Base-by-base conservation (phyloP, 2,113 vertebrate genomes). In the Melanerpes aurifrons region DNA sequence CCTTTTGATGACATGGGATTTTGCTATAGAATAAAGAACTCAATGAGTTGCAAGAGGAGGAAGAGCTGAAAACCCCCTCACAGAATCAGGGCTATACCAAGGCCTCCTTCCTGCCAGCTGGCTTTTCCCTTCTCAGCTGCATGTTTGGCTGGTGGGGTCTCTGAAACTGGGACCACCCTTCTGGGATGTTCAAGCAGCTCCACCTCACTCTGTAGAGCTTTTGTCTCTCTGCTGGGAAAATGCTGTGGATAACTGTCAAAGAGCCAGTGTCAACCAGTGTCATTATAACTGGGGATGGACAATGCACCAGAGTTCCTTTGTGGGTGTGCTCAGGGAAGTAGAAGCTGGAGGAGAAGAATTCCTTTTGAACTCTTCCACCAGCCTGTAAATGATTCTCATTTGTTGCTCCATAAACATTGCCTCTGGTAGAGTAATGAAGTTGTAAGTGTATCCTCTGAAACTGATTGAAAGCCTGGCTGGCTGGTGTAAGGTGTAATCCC, bases 401-500 rank as follows among this genome's bases (percentile, higher is more conserved):
- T 50, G 32, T 24, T 78, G 61, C 31, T 53, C 4, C 0, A 0
- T 68, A 26, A 77, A 61, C 1, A 5, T 7, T 18, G 32, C 15
- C 61, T 85, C 47, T 85, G 92, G 8, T 43, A 48, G 75, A 26
- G 26, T 91, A 87, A 82, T 93, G 81, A 89, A 87, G 64, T 37
- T 74, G 29, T 70, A 67, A 87, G 59, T 13, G 4, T 68, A 53
- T 96, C 84, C 89, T 86, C 48, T 48, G 66, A 77, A 91, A 53
- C 9, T 54, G 89, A 86, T 77, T 61, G 91, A 45, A 85, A 77
- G 53, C 24, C 47, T 87, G 12, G 64, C 67, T 91, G 3, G 9
- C 79, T 31, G 5, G 53, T 91, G 64, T 74, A 54, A 87, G 19
- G 75, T 80, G 64, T 91, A 90, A 94, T 95, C 86, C 90, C 68